Conservation (phyloP, 2,888 invertebrate species). For the Tanypteryx hageni region DNA sequence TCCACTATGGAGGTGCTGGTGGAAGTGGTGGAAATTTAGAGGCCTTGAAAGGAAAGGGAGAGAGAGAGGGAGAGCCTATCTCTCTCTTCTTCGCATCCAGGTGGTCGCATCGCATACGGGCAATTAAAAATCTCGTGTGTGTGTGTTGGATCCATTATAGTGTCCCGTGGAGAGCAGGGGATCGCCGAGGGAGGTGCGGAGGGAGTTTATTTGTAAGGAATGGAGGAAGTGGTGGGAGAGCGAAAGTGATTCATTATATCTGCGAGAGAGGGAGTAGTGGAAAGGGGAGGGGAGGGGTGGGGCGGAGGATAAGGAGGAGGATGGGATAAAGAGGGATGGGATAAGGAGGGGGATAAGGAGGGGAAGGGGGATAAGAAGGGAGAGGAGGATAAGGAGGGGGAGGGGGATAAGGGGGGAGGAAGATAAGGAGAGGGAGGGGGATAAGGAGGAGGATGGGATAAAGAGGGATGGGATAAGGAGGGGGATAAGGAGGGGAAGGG, state of each 20-base stretch:
- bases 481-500: too few species aligned
- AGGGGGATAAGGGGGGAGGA: neutral
- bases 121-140: conserved; percentile 32
- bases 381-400: neutral
- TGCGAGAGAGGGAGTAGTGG: neutral
- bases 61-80: neutral
- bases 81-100: conserved; percentile 20
- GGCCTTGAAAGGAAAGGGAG: neutral
- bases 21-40: neutral
- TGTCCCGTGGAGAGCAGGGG: conserved; percentile 29
- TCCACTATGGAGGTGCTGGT: too few species aligned
- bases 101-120: conserved; percentile 53
- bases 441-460: too few species aligned
- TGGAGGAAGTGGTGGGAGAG: neutral
- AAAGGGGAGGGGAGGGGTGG: neutral
- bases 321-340: neutral
- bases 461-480: too few species aligned
- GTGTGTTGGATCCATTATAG: conserved; percentile 37
- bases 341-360: too few species aligned
- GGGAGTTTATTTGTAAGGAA: neutral
- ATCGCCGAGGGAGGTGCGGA: neutral
- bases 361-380: neutral
- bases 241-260: neutral
- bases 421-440: too few species aligned
- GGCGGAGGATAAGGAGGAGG: neutral